A percentile compares a stretch with the other conserved stretches of the same genome.
phyloP scores from a whole-genome alignment of 2,113 vertebrate genomes.

The Nycticebus coucang region DNA sequence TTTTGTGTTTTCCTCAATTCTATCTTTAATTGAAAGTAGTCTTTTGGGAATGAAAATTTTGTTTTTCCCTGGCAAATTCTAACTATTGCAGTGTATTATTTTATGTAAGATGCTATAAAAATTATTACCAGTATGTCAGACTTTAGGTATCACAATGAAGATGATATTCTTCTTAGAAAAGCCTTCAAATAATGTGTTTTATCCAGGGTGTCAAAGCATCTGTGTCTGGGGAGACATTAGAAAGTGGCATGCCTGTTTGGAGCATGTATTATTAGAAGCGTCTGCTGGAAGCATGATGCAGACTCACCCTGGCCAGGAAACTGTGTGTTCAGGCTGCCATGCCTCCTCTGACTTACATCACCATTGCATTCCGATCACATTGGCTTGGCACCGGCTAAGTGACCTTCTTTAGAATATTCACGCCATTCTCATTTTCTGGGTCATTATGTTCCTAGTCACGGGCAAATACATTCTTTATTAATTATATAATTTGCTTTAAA shows the following conservation, averaged over 20 bases:
- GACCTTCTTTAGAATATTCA: conserved; percentile 69
- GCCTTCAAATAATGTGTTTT: not conserved
- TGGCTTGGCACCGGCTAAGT: conserved; percentile 7
- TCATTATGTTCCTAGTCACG: conserved; percentile 46
- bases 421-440: conserved; percentile 47
- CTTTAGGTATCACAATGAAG: conserved; percentile 28
- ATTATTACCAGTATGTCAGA: conserved; percentile 15
- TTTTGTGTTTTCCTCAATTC: not conserved
- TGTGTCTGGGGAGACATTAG: conserved; percentile 30
- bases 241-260: conserved; percentile 37
- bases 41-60: not conserved
- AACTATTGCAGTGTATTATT: not conserved
- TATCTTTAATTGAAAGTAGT: conserved; percentile 25
- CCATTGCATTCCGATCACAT: conserved; percentile 45
- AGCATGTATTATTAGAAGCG: conserved; percentile 49
- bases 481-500: conserved; percentile 67
- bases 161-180: conserved; percentile 43
- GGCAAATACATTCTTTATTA: conserved; percentile 73
- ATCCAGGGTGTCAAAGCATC: not conserved
- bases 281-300: conserved; percentile 60
- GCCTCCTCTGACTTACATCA: not conserved
- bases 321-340: conserved; percentile 12
- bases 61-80: conserved; percentile 32
- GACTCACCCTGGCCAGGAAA: conserved; percentile 48
- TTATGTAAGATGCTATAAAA: conserved; percentile 44